Conservation (phyloP, 2,113 vertebrate species). For the Seriola aureovittata region DNA sequence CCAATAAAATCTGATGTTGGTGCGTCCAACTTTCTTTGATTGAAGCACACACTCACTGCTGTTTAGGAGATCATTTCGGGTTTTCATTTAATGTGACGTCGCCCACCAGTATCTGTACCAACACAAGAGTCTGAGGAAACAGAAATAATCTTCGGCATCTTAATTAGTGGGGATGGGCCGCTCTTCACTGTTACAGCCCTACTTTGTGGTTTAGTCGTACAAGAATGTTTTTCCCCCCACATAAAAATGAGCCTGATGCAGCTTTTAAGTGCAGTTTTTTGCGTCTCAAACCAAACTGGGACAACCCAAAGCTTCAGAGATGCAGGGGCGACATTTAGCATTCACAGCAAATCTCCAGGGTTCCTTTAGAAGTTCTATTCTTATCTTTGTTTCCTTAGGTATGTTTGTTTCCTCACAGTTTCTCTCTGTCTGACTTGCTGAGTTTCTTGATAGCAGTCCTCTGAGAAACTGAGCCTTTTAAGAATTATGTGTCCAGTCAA, state of each 20-base stretch:
- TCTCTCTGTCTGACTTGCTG: conserved; percentile 14
- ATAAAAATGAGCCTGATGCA: conserved; percentile 29
- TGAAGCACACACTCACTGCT: neutral
- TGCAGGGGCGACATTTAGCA: conserved; percentile 73
- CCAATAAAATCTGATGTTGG: neutral
- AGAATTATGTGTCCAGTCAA: neutral
- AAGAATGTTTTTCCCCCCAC: neutral
- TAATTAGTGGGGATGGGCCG: neutral
- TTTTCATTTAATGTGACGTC: neutral
- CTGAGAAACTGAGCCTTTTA: neutral
- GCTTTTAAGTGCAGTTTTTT: conserved; percentile 53
- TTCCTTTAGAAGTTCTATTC: conserved; percentile 64
- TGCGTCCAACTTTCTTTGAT: neutral
- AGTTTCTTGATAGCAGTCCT: conserved; percentile 20
- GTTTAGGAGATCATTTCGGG: neutral
- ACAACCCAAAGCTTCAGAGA: conserved; percentile 63
- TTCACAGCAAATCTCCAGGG: conserved; percentile 70
- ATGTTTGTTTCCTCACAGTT: conserved; percentile 49
- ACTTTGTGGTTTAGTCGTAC: conserved; percentile 6
- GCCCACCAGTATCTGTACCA: neutral
- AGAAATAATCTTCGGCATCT: conserved; percentile 4
- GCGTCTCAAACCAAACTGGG: conserved; percentile 70
- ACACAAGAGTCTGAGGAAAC: neutral
- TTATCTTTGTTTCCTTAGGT: conserved; percentile 59
- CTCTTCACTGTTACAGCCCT: neutral